Evolutionary conservation across 1,140 invertebrate species (phyloP).

Genomic region (Philaenus spumarius): DNA sequence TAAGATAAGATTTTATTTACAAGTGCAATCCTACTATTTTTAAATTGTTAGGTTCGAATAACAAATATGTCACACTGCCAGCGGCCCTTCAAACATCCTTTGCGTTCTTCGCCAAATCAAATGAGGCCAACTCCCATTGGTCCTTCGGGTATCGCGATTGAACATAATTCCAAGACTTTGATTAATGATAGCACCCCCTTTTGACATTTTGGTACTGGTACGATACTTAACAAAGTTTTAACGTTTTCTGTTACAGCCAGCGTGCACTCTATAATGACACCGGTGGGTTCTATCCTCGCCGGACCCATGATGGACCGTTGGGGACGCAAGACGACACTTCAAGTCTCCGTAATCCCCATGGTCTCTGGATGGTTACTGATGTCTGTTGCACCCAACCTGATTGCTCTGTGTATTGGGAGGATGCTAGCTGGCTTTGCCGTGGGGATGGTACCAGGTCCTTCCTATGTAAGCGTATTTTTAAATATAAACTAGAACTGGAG

Average conservation of each 20-base stretch:
- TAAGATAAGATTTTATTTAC: no score
- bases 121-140: neutral
- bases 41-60: no score
- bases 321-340: conserved; percentile 51
- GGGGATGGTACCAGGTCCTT: conserved; percentile 57
- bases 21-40: no score
- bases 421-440: conserved; percentile 60
- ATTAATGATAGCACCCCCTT: neutral
- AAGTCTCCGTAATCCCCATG: conserved; percentile 50
- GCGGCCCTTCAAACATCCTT: no score
- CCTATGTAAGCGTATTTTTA: conserved; percentile 54
- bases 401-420: conserved; percentile 53
- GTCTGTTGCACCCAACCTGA: conserved; percentile 49
- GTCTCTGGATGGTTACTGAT: conserved; percentile 55
- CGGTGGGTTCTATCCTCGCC: conserved; percentile 54
- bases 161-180: neutral
- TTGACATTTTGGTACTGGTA: neutral
- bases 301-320: conserved; percentile 55
- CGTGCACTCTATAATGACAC: conserved; percentile 57
- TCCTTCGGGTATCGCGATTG: no score
- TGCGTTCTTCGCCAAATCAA: neutral
- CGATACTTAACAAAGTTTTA: conserved; percentile 9
- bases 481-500: no score
- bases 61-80: no score
- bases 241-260: conserved; percentile 48